Percentiles rank a stretch among this genome's conserved stretches.
Conservation (phyloP, 2,113 vertebrate genomes). For the Xyliphius kryptos region DNA sequence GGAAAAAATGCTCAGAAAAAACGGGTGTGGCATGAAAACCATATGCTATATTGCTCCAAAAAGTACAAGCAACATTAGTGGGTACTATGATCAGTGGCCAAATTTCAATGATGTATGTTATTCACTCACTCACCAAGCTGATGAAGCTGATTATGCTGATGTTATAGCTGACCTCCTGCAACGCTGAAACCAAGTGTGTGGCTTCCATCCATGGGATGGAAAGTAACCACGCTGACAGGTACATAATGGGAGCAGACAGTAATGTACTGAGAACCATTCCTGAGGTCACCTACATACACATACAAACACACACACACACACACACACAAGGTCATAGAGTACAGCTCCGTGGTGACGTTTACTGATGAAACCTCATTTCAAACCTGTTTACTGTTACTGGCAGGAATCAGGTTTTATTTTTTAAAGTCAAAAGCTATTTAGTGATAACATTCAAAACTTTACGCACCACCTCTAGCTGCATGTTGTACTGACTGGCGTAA, state of each 20-base stretch:
- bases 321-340: not conserved
- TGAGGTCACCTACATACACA: conserved; percentile 75
- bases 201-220: conserved; percentile 93
- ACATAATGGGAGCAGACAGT: conserved; percentile 95
- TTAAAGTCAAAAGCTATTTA: too few species aligned
- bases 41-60: too few species aligned
- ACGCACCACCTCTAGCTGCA: conserved; percentile 97
- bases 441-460: not conserved
- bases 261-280: conserved; percentile 97
- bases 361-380: too few species aligned
- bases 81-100: too few species aligned
- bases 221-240: conserved; percentile 93
- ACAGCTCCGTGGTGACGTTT: too few species aligned
- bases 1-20: too few species aligned
- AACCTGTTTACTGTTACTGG: too few species aligned
- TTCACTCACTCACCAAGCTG: conserved; percentile 73
- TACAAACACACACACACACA: not conserved
- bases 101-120: too few species aligned
- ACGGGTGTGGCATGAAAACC: too few species aligned
- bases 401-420: too few species aligned
- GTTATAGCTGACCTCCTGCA: conserved; percentile 94
- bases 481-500: conserved; percentile 91
- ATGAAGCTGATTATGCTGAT: conserved; percentile 89
- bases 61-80: too few species aligned
- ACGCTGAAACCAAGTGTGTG: conserved; percentile 73